phyloP scores from a whole-genome alignment of 2,888 invertebrate species.

The Cryptophagus acutangulus region DNA sequence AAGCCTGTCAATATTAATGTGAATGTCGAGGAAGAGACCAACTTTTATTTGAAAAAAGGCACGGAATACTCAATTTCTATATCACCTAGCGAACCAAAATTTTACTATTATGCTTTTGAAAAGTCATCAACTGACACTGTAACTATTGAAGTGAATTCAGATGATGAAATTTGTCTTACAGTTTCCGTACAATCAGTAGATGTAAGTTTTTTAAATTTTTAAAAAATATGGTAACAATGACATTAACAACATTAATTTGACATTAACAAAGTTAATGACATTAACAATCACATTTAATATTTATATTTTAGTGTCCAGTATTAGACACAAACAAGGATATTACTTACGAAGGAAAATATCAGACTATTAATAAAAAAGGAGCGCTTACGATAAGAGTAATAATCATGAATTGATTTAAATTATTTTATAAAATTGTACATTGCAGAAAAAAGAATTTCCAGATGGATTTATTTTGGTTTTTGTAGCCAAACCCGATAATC shows the following conservation, averaged over 20 bases:
- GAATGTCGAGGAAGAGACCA: slow-evolving; percentile 53
- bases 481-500: slow-evolving; percentile 65
- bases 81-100: slow-evolving; percentile 55
- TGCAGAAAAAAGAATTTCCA: slow-evolving; percentile 62
- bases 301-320: slow-evolving; percentile 69
- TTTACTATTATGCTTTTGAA: slow-evolving; percentile 56
- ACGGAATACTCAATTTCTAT: slow-evolving; percentile 47
- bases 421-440: no score
- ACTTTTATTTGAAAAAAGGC: slow-evolving; percentile 55
- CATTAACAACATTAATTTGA: no score
- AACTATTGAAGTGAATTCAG: slow-evolving; percentile 60
- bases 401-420: not conserved
- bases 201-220: slow-evolving; percentile 47
- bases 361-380: slow-evolving; percentile 72
- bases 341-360: slow-evolving; percentile 67
- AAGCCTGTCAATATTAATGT: slow-evolving; percentile 56
- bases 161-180: slow-evolving; percentile 66
- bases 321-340: slow-evolving; percentile 75
- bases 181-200: slow-evolving; percentile 74
- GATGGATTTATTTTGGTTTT: slow-evolving; percentile 74
- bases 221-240: not conserved
- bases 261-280: no score
- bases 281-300: no score
- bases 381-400: slow-evolving; percentile 70
- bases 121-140: slow-evolving; percentile 45